Evolutionary conservation across 1,140 invertebrate species (phyloP), one percentile per base, ranked within the genome.

Genomic region (Teleogryllus occipitalis): DNA sequence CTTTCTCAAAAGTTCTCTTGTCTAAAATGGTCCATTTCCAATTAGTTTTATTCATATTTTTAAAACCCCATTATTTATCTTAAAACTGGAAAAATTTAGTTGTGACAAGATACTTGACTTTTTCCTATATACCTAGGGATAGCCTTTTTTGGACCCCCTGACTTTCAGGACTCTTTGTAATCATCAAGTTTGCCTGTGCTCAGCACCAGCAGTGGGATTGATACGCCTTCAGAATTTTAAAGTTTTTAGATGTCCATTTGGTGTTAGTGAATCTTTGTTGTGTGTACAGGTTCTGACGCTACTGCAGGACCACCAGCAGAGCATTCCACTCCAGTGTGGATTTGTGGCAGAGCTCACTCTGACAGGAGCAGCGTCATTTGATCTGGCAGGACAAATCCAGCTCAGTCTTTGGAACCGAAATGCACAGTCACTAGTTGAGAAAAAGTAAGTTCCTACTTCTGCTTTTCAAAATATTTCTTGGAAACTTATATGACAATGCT

Each of bases 321-420:
- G 89, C 74, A 84, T 96, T 74, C 89, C 92, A 47, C 84, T 97
- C 7, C 89, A 90, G 74, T 92, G 92, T 83, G 96, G 96, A 8
- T 90, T 95, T 15, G 87, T 93, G 0, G 89, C 92, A 0, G 91
- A 95, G 80, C 83, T 94, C 4, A 89, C 90, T 47, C 84, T 95
- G 0, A 87, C 91, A 80, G 93, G 94, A 15, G 92, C 91, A 0
- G 86, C 93, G 14, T 96, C 95, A 14, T 91, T 96, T 80, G 95
- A 97, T 85, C 86, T 97, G 8, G 91, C 93, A 78, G 96, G 95
- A 15, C 90, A 93, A 85, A 91, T 97, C n/a, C 90, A 92, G 82
- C 89, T 97, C 15, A 96, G 94, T 82, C 84, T 97, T 10, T 97
- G 96, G 96, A 94, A 94, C 81, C 90, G 93, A 83, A 96, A 94